Percentiles rank a stretch among this genome's conserved stretches.
Conservation (phyloP, 2,113 vertebrate species). For the Mus pahari region DNA sequence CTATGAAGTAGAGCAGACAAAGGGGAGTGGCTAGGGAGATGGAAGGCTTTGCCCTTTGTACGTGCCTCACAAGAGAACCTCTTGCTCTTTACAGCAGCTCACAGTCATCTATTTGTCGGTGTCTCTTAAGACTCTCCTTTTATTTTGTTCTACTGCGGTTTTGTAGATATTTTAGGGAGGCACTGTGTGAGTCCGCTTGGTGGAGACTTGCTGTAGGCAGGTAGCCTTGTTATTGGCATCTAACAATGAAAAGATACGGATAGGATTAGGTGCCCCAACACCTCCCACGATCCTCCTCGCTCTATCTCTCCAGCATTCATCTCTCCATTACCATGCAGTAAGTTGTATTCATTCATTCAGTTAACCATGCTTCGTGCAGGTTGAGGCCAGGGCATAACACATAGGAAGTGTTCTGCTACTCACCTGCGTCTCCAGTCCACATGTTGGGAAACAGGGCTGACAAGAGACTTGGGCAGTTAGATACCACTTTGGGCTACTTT, state of each 20-base stretch:
- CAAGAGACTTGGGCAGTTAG: background rate
- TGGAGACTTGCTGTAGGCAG: background rate
- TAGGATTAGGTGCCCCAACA: background rate
- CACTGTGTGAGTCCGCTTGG: background rate
- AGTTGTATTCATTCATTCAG: background rate
- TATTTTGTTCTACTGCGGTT: slow-evolving; percentile 29
- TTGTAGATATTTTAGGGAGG: background rate
- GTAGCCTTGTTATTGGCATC: background rate
- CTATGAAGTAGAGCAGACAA: fast-evolving
- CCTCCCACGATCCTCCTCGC: background rate
- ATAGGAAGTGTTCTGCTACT: background rate
- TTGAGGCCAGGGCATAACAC: background rate
- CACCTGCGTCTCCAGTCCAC: background rate
- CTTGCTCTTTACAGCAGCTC: background rate
- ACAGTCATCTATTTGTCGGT: background rate
- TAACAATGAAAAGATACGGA: background rate
- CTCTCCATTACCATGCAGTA: background rate
- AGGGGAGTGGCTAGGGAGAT: background rate
- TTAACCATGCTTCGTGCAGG: no score
- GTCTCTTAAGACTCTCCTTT: background rate
- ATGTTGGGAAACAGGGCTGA: background rate
- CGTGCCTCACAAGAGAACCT: background rate
- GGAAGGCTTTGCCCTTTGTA: background rate
- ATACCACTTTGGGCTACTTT: background rate
- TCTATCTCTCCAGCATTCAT: background rate